Base-by-base conservation (phyloP, 1,140 invertebrate genomes). In the Caenorhabditis remanei region DNA sequence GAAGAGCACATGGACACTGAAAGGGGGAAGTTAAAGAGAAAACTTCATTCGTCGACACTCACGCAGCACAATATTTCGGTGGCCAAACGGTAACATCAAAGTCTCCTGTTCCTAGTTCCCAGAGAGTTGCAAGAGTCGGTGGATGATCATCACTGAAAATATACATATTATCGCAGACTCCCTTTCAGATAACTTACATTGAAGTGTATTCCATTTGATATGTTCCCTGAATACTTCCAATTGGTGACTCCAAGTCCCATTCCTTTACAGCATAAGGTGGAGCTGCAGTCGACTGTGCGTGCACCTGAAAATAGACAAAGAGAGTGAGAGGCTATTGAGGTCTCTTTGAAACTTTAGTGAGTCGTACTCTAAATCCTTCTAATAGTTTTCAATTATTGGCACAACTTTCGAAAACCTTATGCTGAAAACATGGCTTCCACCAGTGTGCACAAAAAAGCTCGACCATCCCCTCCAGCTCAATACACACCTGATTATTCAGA, bases 1-100 rank as follows among this genome's bases (percentile, higher is more conserved):
- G 46, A 79, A 79, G 43, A 21, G 24, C n/a, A 79, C 71, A 11
- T 79, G 71, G n/a, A 79, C 71, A 7, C 71, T 79, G 71, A 7
- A 71, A 71, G 19, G 8, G 8, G 50, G 0, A 71, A 46, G 7
- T 63, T n/a, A 21, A 63, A 9, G 24, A 63, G 58, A 58, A 1
- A 50, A 11, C 14, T 50, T 50, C 4, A 50, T 50, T 16, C 19
- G 13, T 58, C 19, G 6, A 58, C 16, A 79, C 71, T 79, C 24
- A 79, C 71, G 71, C 71, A 7, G 46, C 21, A 50, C 71, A 79
- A 48, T 79, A 9, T n/a, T 79, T 79, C 14, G 71, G 71, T 24
- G 71, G 71, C 71, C 71, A 79, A 16, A 40, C 46, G 46, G 53
- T 46, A 79, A 79, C 11, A 50, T 16, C 13, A n/a, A 79, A 79